A percentile compares a stretch with the other conserved stretches of the same genome.
These are phyloP conservation scores for Acanthurus leucopareius DNA, from an alignment of 2,797 vertebrate species.

Conservation along the genomic window DNA sequence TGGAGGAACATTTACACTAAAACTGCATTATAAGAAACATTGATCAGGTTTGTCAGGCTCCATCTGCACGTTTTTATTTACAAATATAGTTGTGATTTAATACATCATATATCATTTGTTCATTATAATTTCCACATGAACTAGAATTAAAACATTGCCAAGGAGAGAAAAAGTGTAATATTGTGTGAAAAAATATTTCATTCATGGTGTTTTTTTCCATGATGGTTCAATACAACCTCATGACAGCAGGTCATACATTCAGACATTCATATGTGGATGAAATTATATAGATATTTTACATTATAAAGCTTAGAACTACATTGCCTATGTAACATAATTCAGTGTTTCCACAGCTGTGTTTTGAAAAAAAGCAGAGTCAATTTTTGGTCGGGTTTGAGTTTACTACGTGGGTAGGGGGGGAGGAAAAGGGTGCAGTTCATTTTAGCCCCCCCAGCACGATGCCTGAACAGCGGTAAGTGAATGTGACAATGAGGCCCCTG, in stretches of 20 bases:
- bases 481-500: constrained; percentile 81
- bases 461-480: constrained; percentile 81
- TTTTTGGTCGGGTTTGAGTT: constrained; percentile 44
- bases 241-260: background rate
- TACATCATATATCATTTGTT: background rate
- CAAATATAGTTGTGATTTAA: background rate
- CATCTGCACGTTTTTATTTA: background rate
- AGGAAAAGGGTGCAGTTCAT: constrained; percentile 57
- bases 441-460: constrained; percentile 72
- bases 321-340: constrained; percentile 10
- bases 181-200: background rate
- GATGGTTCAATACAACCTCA: background rate
- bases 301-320: constrained; percentile 12
- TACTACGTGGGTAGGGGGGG: constrained; percentile 36
- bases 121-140: background rate
- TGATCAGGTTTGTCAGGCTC: background rate
- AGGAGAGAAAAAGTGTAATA: background rate
- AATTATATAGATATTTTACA: constrained; percentile 12
- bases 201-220: background rate
- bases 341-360: constrained; percentile 40
- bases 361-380: constrained; percentile 46
- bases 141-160: background rate
- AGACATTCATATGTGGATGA: background rate
- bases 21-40: background rate
- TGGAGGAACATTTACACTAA: background rate